phyloP scores from a whole-genome alignment of 64 coral and sea anemone genomes.

The Montipora cactus region DNA sequence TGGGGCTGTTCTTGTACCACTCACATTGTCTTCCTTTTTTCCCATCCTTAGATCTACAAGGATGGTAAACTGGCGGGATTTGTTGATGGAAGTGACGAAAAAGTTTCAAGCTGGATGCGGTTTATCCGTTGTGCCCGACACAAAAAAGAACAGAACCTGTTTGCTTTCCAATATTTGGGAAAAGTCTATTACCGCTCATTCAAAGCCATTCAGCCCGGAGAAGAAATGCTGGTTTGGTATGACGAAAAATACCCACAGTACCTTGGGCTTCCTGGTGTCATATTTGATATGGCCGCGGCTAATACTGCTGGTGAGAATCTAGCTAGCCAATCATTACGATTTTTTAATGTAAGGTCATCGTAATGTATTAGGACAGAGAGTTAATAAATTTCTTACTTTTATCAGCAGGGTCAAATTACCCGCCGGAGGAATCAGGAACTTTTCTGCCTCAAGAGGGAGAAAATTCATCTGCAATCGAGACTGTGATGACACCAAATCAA shows the following conservation, averaged over 20 bases:
- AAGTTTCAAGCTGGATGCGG: constrained; percentile 82
- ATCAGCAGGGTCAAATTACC: neutral
- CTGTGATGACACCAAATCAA: neutral
- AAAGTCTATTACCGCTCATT: constrained; percentile 81
- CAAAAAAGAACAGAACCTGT: constrained; percentile 77
- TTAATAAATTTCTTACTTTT: neutral
- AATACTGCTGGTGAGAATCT: neutral
- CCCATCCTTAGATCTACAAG: constrained; percentile 53
- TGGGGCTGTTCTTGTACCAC: neutral
- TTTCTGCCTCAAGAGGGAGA: neutral
- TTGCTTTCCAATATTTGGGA: constrained; percentile 71
- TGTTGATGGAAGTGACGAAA: constrained; percentile 86
- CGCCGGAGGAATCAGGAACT: constrained; percentile 9
- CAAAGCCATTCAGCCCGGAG: constrained; percentile 57
- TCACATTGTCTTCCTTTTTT: neutral
- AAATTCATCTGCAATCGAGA: neutral
- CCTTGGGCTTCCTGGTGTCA: constrained; percentile 59
- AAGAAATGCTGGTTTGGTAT: constrained; percentile 88
- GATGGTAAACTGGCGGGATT: constrained; percentile 45
- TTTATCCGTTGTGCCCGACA: constrained; percentile 79
- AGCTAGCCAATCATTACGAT: neutral
- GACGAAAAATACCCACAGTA: constrained; percentile 79
- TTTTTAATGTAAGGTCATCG: too few species aligned
- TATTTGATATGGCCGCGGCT: constrained; percentile 17
- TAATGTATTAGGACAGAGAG: neutral